Percentiles rank a stretch among this genome's conserved stretches.
Evolutionary conservation across 2,113 vertebrate genomes (phyloP).

Genomic region (Cheirogaleus medius): DNA sequence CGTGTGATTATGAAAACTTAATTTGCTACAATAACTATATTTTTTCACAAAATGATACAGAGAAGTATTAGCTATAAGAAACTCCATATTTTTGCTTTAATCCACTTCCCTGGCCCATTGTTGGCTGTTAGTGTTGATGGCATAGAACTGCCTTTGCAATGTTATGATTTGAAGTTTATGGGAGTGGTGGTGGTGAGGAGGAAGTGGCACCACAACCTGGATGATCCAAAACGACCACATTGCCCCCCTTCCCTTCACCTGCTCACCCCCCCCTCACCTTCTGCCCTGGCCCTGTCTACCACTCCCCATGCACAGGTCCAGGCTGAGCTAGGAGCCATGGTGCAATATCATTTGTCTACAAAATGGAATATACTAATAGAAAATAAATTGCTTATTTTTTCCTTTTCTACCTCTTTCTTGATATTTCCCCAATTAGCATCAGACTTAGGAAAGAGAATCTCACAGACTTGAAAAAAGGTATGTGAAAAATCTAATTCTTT

Average conservation of each 20-base stretch:
- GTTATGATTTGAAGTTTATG: background rate
- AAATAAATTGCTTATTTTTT: background rate
- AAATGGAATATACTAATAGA: background rate
- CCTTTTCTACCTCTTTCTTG: background rate
- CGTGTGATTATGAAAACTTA: background rate
- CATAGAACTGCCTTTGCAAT: background rate
- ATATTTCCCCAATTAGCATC: background rate
- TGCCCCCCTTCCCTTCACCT: background rate
- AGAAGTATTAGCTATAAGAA: background rate
- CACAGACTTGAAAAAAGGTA: background rate
- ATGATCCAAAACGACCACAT: background rate
- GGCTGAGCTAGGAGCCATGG: background rate
- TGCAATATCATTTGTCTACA: background rate
- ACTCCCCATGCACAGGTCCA: background rate
- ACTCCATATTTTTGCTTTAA: background rate
- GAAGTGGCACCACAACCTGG: background rate
- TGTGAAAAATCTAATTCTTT: background rate
- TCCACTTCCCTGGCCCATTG: background rate
- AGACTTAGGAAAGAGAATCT: background rate
- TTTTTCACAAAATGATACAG: background rate
- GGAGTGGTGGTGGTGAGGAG: background rate
- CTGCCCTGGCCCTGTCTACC: rapidly evolving
- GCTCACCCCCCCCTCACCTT: background rate
- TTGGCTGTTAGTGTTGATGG: background rate
- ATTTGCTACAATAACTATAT: background rate